Evolutionary conservation across 2,888 invertebrate genomes (phyloP).

Genomic region (Sycophila texana): DNA sequence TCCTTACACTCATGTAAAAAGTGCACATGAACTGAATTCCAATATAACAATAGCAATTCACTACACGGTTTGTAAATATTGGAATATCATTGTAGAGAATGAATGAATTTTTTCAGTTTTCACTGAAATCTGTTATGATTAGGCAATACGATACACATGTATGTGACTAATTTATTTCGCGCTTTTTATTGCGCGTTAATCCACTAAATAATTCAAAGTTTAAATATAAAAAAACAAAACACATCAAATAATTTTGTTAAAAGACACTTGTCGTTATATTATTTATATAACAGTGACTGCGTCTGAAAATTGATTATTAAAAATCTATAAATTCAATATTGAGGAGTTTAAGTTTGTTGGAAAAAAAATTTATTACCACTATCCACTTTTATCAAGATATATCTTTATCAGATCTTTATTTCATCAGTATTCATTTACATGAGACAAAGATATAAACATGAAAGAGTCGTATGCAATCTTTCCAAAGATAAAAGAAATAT

Average conservation of each 20-base stretch:
- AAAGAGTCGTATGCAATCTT: conserved; percentile 46
- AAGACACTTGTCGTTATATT: conserved; percentile 25
- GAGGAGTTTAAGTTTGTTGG: not conserved
- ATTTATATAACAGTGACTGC: conserved; percentile 34
- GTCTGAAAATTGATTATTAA: conserved; percentile 27
- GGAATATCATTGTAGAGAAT: conserved; percentile 57
- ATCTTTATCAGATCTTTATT: conserved; percentile 48
- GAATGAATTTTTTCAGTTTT: conserved; percentile 57
- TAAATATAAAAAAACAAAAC: conserved; percentile 8
- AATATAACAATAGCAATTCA: conserved; percentile 60
- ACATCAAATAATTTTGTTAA: conserved; percentile 29
- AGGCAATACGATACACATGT: conserved; percentile 22
- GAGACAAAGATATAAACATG: conserved; percentile 23
- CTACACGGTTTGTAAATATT: conserved; percentile 70
- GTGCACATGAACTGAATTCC: conserved; percentile 50
- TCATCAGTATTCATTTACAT: conserved; percentile 38
- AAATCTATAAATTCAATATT: conserved; percentile 30
- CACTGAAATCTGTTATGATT: conserved; percentile 20
- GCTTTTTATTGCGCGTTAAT: conserved; percentile 30
- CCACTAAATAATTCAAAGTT: not conserved
- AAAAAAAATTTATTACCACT: conserved; percentile 23
- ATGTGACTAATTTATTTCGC: conserved; percentile 43
- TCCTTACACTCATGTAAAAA: conserved; percentile 49
- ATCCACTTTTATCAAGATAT: conserved; percentile 41
- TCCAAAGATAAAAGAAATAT: conserved; percentile 53